Conservation (phyloP, 2,113 vertebrate genomes). For the Argyrosomus japonicus region DNA sequence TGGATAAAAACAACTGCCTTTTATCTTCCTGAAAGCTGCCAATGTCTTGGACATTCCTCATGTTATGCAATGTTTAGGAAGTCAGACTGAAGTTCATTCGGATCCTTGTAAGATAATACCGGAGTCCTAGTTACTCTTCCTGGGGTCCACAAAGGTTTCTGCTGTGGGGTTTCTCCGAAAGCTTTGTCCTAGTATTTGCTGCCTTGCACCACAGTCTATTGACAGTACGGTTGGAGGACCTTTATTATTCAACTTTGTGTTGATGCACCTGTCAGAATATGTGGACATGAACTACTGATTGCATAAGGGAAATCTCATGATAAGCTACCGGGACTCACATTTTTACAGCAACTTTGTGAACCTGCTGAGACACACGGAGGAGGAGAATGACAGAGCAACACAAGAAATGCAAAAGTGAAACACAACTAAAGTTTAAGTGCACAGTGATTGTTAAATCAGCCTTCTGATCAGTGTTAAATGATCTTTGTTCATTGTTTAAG, state of each 20-base stretch:
- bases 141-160: conserved; percentile 12
- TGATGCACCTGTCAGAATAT: conserved; percentile 1
- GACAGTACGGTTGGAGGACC: background rate
- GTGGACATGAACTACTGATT: conserved; percentile 61
- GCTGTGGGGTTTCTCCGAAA: conserved; percentile 1
- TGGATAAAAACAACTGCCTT: conserved; percentile 60
- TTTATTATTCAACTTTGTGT: conserved; percentile 19
- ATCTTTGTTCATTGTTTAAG: conserved; percentile 43
- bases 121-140: conserved; percentile 1
- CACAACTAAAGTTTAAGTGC: conserved; percentile 40
- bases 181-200: conserved; percentile 26
- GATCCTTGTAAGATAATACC: conserved; percentile 16
- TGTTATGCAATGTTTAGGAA: conserved; percentile 58
- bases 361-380: conserved; percentile 24
- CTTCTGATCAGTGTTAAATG: conserved; percentile 72
- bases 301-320: conserved; percentile 29
- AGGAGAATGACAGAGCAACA: conserved; percentile 27
- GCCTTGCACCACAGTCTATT: conserved; percentile 13
- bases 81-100: conserved; percentile 10
- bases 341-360: conserved; percentile 36
- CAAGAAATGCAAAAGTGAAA: conserved; percentile 45
- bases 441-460: conserved; percentile 62
- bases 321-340: conserved; percentile 52
- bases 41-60: conserved; percentile 64
- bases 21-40: conserved; percentile 53